A percentile compares a stretch with the other conserved stretches of the same genome.
Conservation (phyloP, 2,888 invertebrate species). For the Oasisia sp. region DNA sequence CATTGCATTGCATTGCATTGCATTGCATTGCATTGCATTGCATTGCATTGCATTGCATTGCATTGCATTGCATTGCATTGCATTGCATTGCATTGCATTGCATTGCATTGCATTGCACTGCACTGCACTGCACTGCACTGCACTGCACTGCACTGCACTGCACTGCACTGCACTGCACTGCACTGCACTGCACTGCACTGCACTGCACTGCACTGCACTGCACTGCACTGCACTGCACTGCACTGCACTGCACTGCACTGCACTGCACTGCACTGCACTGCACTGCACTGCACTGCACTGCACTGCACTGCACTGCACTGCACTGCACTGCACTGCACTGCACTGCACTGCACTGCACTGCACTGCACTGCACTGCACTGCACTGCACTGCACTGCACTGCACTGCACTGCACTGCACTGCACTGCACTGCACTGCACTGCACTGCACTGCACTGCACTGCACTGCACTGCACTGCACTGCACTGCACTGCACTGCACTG, state of each 20-base stretch:
- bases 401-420: neutral
- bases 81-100: neutral
- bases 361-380: neutral
- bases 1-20: neutral
- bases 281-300: neutral
- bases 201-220: neutral
- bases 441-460: neutral
- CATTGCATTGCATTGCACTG: neutral
- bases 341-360: neutral
- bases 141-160: neutral
- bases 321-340: neutral
- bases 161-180: neutral
- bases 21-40: neutral
- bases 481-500: neutral
- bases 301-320: neutral
- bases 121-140: no score
- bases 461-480: neutral
- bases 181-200: neutral
- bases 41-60: neutral
- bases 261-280: neutral
- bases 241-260: neutral
- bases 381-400: neutral
- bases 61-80: neutral
- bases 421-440: neutral
- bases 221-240: neutral